A percentile compares a stretch with the other conserved stretches of the same genome.
Conservation (phyloP, 2,113 vertebrate species). For the Callipepla californica region DNA sequence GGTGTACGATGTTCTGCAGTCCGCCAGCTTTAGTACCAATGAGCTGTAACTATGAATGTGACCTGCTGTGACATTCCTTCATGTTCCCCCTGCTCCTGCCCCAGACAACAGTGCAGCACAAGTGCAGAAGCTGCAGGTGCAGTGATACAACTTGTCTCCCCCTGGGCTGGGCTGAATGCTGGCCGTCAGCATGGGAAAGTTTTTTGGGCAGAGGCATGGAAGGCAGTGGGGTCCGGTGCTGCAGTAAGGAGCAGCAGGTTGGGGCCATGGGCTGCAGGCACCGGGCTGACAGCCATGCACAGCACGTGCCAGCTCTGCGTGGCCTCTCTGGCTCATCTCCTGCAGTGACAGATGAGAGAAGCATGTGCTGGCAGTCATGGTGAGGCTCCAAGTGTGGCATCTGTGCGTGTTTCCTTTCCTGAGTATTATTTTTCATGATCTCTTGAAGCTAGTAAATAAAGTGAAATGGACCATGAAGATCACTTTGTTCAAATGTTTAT, state of each 20-base stretch:
- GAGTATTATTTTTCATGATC: not conserved
- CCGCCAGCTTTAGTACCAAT: not conserved
- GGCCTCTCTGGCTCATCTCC: not conserved
- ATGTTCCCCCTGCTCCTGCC: not conserved
- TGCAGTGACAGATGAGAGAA: not conserved
- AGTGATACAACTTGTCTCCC: rapidly evolving
- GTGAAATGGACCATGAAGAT: not conserved
- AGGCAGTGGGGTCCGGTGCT: not conserved
- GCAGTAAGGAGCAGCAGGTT: not conserved
- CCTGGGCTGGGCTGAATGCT: not conserved
- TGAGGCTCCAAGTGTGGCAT: not conserved
- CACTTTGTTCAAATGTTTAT: not conserved
- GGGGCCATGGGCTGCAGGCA: rapidly evolving
- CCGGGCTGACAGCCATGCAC: rapidly evolving
- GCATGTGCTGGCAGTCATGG: not conserved
- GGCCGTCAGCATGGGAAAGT: not conserved
- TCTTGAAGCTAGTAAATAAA: not conserved
- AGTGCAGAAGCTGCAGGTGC: not conserved
- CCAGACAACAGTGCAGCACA: rapidly evolving
- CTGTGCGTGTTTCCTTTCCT: not conserved
- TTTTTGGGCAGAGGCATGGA: not conserved
- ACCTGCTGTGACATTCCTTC: not conserved
- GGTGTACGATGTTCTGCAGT: not conserved
- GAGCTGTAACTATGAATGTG: not conserved
- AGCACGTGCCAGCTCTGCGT: rapidly evolving